These are phyloP conservation scores for Dynastes maya DNA, from an alignment of 2,888 invertebrate genomes.

Conservation along the genomic window DNA sequence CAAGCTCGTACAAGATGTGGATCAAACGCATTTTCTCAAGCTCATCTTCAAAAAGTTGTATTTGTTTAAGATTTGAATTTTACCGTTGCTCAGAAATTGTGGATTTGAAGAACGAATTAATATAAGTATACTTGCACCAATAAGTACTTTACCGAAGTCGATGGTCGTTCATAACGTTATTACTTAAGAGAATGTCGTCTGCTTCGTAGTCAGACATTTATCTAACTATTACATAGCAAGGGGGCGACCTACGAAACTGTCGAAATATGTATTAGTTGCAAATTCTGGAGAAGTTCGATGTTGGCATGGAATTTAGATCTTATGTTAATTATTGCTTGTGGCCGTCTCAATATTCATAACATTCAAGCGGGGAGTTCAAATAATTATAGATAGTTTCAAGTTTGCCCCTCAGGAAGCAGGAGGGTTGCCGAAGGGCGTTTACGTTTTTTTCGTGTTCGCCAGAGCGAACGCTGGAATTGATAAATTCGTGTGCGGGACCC, in stretches of 20 bases:
- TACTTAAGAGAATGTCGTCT: conserved; percentile 22
- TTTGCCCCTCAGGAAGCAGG: conserved; percentile 58
- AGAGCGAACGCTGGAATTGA: conserved; percentile 44
- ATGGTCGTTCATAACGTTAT: no score
- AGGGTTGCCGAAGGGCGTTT: conserved; percentile 52
- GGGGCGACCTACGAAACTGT: conserved; percentile 46
- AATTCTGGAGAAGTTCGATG: conserved; percentile 59
- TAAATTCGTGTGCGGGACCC: conserved; percentile 46
- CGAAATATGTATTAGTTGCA: conserved; percentile 59
- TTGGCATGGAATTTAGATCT: conserved; percentile 63
- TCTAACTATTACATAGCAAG: conserved; percentile 34
- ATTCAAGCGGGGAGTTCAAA: conserved; percentile 62
- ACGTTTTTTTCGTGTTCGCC: conserved; percentile 44
- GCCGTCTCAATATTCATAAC: conserved; percentile 68
- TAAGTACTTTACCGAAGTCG: no score
- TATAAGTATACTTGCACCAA: no score
- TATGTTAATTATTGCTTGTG: conserved; percentile 69
- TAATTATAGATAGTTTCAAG: conserved; percentile 66
- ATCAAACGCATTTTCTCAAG: no score
- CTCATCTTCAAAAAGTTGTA: no score
- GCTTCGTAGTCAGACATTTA: conserved; percentile 30
- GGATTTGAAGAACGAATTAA: no score
- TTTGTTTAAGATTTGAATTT: no score
- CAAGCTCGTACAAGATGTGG: no score
- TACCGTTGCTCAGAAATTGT: no score